Conservation (phyloP, 2,888 invertebrate genomes). For the Heliconius ismenius region DNA sequence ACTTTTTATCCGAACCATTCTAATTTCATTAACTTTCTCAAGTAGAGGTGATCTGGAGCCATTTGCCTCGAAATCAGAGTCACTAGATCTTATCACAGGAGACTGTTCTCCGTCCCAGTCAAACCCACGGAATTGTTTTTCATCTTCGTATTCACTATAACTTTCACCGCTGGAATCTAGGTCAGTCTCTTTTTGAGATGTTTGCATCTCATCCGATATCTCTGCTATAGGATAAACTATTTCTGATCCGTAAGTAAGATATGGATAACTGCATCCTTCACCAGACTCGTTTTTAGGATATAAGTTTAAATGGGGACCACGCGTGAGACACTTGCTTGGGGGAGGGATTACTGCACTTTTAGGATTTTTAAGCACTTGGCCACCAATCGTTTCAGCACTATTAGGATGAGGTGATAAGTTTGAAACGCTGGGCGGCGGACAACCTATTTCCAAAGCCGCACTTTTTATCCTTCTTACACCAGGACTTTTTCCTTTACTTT, state of each 20-base stretch:
- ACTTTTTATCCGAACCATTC: constrained; percentile 70
- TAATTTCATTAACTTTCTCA: constrained; percentile 74
- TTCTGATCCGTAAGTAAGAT: constrained; percentile 86
- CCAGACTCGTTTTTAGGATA: constrained; percentile 85
- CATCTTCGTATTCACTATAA: constrained; percentile 84
- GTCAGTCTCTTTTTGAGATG: constrained; percentile 84
- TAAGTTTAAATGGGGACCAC: constrained; percentile 86
- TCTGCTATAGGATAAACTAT: constrained; percentile 92
- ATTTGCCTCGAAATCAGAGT: constrained; percentile 86
- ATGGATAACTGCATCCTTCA: constrained; percentile 89
- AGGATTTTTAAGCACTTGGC: constrained; percentile 85
- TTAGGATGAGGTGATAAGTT: constrained; percentile 91
- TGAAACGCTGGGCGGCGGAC: constrained; percentile 85
- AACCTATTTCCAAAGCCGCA: constrained; percentile 86
- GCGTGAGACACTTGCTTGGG: constrained; percentile 85
- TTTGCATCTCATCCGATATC: constrained; percentile 90
- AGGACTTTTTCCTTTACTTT: constrained; percentile 80
- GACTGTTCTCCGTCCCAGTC: constrained; percentile 79
- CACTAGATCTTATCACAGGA: constrained; percentile 77
- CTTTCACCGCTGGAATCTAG: constrained; percentile 82
- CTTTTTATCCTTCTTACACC: constrained; percentile 87
- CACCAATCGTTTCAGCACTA: constrained; percentile 89
- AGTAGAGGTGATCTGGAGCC: constrained; percentile 87
- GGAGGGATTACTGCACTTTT: constrained; percentile 84
- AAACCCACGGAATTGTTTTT: constrained; percentile 79